Evolutionary conservation across 2,113 vertebrate species (phyloP).

Genomic region (Bambusicola thoracicus): DNA sequence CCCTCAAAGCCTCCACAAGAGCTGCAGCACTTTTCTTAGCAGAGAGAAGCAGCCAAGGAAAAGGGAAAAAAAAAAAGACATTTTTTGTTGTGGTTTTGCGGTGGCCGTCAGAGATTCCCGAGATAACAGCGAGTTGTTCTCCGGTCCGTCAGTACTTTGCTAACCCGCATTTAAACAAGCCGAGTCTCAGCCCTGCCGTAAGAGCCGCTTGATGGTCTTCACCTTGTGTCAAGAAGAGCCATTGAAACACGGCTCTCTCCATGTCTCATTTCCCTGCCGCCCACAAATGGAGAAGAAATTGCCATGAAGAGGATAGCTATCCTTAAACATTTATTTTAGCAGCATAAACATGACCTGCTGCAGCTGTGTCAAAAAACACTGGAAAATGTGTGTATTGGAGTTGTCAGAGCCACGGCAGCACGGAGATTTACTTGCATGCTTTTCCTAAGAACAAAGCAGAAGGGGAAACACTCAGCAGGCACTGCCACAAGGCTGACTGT

Average conservation of each 20-base stretch:
- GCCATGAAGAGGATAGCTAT: background rate
- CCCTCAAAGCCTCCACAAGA: background rate
- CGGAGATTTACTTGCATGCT: background rate
- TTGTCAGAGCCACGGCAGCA: background rate
- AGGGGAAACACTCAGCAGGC: background rate
- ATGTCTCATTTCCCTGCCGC: constrained; percentile 46
- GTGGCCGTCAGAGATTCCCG: background rate
- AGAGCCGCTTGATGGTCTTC: background rate
- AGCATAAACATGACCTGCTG: constrained; percentile 39
- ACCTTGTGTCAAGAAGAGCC: background rate
- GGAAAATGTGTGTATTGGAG: background rate
- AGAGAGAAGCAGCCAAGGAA: background rate
- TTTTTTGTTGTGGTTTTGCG: background rate
- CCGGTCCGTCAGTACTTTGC: background rate
- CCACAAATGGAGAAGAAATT: background rate
- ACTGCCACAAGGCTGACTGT: background rate
- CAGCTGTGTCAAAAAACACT: constrained; percentile 5
- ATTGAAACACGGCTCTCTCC: background rate
- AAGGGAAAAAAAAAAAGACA: background rate
- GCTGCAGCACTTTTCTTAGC: background rate
- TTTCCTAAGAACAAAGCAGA: background rate
- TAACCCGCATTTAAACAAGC: constrained; percentile 18
- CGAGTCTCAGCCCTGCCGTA: background rate
- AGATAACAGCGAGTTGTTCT: background rate
- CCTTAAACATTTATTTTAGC: constrained; percentile 67